These are phyloP conservation scores for Apogon hyalosoma DNA, from an alignment of 2,797 vertebrate species.

Conservation along the genomic window DNA sequence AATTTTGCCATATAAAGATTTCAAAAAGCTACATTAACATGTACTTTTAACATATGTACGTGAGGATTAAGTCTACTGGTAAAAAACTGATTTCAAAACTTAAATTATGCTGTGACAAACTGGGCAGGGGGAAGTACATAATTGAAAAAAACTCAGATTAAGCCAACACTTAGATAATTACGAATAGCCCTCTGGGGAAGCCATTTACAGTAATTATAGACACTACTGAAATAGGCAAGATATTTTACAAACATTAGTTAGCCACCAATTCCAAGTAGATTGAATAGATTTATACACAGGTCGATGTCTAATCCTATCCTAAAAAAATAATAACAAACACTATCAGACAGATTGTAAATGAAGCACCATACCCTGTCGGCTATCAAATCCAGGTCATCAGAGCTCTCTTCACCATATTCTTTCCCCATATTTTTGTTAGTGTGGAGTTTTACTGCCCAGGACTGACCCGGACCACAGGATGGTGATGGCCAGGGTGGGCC, in stretches of 20 bases:
- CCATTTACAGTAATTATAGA: no score
- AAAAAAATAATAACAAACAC: no score
- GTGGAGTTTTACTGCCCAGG: slow-evolving; percentile 90
- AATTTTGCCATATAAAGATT: background rate
- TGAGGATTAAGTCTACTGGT: background rate
- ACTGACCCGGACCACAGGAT: slow-evolving; percentile 77
- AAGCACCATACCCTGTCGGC: slow-evolving; percentile 68
- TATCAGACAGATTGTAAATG: background rate
- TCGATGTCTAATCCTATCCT: no score
- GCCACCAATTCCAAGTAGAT: no score
- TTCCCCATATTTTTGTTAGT: slow-evolving; percentile 30
- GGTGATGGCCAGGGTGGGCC: slow-evolving; percentile 28
- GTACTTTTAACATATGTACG: background rate
- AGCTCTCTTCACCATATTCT: slow-evolving; percentile 51
- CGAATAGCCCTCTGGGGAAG: background rate
- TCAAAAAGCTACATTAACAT: background rate
- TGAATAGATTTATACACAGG: no score
- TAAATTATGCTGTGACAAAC: background rate
- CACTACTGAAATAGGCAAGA: no score
- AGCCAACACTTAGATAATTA: background rate
- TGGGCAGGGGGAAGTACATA: background rate
- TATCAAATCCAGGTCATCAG: slow-evolving; percentile 72
- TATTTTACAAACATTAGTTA: background rate
- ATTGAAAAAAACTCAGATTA: background rate
- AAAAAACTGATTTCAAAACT: background rate